A percentile compares a stretch with the other conserved stretches of the same genome.
Evolutionary conservation across 2,888 invertebrate genomes (phyloP).

Genomic region (Diogma glabrata): DNA sequence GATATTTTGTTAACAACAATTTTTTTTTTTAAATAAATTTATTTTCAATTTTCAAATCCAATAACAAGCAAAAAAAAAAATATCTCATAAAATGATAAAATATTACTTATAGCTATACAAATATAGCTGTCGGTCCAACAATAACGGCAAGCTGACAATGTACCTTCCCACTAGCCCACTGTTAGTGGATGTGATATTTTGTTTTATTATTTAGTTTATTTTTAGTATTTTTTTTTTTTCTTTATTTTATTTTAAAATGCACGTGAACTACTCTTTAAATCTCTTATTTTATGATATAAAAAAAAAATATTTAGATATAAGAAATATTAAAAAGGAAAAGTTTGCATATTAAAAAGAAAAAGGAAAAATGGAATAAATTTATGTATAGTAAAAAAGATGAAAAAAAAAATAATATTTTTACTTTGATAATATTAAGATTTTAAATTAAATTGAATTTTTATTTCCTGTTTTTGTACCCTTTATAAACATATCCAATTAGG

Average conservation of each 20-base stretch:
- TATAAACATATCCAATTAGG: too few relatives aligned
- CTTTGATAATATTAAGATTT: too few relatives aligned
- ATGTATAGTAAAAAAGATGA: not conserved
- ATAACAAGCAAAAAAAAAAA: slow-evolving; percentile 7
- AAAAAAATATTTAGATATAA: not conserved
- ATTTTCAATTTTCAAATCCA: too few relatives aligned
- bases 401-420: slow-evolving; percentile 2
- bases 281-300: slow-evolving; percentile 1
- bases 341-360: not conserved
- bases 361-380: not conserved
- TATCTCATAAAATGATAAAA: slow-evolving; percentile 13
- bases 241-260: too few relatives aligned
- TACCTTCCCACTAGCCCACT: slow-evolving; percentile 40
- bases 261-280: slow-evolving; percentile 35
- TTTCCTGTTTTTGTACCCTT: too few relatives aligned
- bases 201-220: slow-evolving; percentile 9
- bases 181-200: too few relatives aligned
- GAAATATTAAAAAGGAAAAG: slow-evolving; percentile 1
- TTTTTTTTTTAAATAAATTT: too few relatives aligned
- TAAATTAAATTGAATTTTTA: too few relatives aligned
- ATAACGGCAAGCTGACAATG: slow-evolving; percentile 55
- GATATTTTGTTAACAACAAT: too few relatives aligned
- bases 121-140: slow-evolving; percentile 42
- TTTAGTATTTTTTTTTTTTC: slow-evolving; percentile 10
- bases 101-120: slow-evolving; percentile 3